These are phyloP conservation scores for Pterocles gutturalis DNA, from an alignment of 2,113 vertebrate species.

Conservation along the genomic window DNA sequence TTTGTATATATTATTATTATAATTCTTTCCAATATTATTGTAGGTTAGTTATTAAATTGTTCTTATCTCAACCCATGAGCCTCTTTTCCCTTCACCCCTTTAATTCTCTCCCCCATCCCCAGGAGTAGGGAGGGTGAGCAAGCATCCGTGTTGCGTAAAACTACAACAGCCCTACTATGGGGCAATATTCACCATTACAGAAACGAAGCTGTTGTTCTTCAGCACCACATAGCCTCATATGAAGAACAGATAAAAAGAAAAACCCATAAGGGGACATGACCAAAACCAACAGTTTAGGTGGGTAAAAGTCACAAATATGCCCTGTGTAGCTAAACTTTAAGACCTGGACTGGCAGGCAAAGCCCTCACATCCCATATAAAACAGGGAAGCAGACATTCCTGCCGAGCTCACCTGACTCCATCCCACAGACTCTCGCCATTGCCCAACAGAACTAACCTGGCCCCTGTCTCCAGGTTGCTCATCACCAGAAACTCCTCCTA, in stretches of 20 bases:
- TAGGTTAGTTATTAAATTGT: no score
- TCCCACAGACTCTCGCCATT: fast-evolving
- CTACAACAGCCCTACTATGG: background rate
- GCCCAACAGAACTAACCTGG: background rate
- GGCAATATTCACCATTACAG: background rate
- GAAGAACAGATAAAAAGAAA: background rate
- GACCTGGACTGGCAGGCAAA: background rate
- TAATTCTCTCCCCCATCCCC: no score
- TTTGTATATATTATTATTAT: no score
- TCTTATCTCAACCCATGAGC: no score
- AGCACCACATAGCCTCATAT: fast-evolving
- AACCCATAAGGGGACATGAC: background rate
- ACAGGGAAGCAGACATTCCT: background rate
- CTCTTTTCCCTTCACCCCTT: no score
- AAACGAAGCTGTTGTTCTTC: background rate
- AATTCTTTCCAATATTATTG: no score
- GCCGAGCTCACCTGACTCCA: fast-evolving
- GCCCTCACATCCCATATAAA: fast-evolving
- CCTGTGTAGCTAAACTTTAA: background rate
- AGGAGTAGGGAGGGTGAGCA: no score
- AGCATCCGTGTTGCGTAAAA: no score
- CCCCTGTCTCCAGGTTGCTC: background rate
- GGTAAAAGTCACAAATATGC: background rate
- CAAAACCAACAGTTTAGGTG: background rate
- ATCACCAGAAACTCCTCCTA: background rate